Percentiles rank a stretch among this genome's conserved stretches.
Conservation (phyloP, 2,797 vertebrate genomes). For the Vireo griseus region DNA sequence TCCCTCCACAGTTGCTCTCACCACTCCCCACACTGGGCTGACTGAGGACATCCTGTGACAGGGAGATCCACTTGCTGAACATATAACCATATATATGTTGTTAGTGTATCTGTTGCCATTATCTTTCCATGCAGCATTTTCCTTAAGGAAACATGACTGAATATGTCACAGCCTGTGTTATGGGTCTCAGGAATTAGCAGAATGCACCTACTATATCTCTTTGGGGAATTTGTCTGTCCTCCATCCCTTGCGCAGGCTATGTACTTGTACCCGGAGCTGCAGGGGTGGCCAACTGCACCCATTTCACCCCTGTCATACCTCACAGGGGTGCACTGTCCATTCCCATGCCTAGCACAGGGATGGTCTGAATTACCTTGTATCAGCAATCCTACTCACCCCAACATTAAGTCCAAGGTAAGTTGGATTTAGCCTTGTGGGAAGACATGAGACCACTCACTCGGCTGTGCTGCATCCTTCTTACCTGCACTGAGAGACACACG, state of each 20-base stretch:
- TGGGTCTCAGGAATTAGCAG: neutral
- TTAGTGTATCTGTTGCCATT: fast-evolving
- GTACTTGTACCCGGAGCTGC: neutral
- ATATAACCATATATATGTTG: no score
- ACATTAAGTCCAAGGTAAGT: neutral
- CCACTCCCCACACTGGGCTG: neutral
- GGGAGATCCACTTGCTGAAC: no score
- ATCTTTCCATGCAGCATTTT: neutral
- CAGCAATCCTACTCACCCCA: neutral
- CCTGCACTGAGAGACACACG: fast-evolving
- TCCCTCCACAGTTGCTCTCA: neutral
- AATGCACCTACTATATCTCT: neutral
- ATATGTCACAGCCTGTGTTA: neutral
- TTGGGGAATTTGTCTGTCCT: neutral
- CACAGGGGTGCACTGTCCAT: neutral
- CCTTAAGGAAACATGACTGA: neutral
- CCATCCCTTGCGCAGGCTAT: neutral
- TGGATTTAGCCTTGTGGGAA: neutral
- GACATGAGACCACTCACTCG: neutral
- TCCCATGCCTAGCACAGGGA: neutral
- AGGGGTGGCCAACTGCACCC: neutral
- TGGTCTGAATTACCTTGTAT: neutral
- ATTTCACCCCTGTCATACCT: neutral
- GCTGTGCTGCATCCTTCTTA: neutral
- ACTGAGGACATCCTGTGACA: neutral